Base-by-base conservation (phyloP, 2,113 vertebrate genomes). In the Capra hircus region DNA sequence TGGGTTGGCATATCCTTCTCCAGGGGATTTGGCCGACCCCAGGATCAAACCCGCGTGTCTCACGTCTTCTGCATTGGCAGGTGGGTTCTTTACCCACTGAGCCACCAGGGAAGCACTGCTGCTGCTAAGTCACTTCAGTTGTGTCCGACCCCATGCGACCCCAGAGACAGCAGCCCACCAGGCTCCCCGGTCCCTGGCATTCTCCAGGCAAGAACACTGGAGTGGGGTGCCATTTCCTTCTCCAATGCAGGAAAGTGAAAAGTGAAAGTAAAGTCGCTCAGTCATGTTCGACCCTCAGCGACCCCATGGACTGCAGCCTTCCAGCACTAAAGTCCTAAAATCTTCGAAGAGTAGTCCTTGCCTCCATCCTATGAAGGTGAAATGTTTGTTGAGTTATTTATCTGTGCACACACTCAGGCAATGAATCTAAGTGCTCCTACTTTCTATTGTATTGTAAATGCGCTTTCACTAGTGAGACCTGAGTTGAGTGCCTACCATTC, bases 61-160 rank as follows among this genome's bases (percentile, higher is more conserved):
- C 23, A 10, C 36, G 6, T 71, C 67, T 71, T 71, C 67, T 40
- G 19, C n/a, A 23, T 6, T 71, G n/a, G n/a, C 19, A 40, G 67
- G 19, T 71, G n/a, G n/a, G 67, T 40, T 40, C 67, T 40, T 6
- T 71, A 71, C 67, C n/a, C 23, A 5, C 67, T 71, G 67, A 71
- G 67, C 19, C 67, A 23, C 67, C 10, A 71, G n/a, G 67, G 67
- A 71, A 40, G 4, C n/a, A n/a, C 13, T 25, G 55, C 55, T 57
- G 21, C 55, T 57, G 21, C 55, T 23, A 3, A 23, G 3, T 57
- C 55, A 0, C 19, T 1, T 57, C 55, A 23, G 21, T 23, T 1
- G 55, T 57, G 55, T 57, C 55, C 8, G 3, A 57, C 55, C 10
- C 55, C 10, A 1, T 57, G 19, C 1, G 55, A 57, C 21, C 21